A percentile compares a stretch with the other conserved stretches of the same genome.
Evolutionary conservation across 2,113 vertebrate genomes (phyloP).

Genomic region (Meleagris gallopavo): DNA sequence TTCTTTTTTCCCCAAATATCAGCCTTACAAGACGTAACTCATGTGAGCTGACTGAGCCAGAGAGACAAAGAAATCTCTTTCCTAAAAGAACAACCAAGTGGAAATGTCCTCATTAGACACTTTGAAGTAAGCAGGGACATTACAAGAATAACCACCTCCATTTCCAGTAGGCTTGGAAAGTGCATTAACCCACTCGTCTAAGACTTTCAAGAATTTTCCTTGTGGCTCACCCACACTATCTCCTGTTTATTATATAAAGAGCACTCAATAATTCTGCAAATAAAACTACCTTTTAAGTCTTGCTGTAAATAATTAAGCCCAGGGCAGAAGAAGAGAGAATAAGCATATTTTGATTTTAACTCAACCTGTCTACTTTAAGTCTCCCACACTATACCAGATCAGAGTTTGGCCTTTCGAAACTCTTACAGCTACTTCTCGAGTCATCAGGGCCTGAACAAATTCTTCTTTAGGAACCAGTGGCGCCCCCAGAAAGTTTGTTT

Average conservation of each 20-base stretch:
- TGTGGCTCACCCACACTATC: not conserved
- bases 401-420: not conserved
- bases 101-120: not conserved
- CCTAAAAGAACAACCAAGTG: not conserved
- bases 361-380: not conserved
- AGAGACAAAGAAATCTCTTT: not conserved
- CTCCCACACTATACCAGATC: not conserved
- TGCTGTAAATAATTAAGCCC: not conserved
- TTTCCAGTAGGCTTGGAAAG: not conserved
- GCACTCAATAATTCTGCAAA: not conserved
- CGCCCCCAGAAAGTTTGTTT: not conserved
- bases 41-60: not conserved
- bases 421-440: not conserved
- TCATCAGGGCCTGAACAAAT: not conserved
- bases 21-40: not conserved
- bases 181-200: not conserved
- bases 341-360: not conserved
- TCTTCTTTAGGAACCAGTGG: not conserved
- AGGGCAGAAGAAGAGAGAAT: not conserved
- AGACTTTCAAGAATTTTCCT: slow-evolving; percentile 17
- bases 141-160: not conserved
- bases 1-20: not conserved
- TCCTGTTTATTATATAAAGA: not conserved
- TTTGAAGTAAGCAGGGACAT: not conserved
- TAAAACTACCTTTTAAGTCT: not conserved